Conservation (phyloP, 2,888 invertebrate species). For the Galerucella calmariensis region DNA sequence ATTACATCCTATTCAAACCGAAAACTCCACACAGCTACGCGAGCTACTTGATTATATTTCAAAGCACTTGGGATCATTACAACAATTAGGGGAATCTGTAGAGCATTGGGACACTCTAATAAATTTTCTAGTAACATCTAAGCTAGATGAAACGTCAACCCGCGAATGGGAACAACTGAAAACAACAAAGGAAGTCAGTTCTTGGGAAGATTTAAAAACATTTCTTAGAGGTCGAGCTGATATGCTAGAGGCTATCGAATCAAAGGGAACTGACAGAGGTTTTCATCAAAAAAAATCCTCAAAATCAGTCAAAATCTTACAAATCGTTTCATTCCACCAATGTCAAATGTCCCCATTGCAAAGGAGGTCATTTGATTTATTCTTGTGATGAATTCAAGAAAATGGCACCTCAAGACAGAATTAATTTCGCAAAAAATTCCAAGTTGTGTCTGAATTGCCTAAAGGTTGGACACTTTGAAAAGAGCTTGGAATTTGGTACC, state of each 20-base stretch:
- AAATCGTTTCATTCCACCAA: neutral
- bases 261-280: neutral
- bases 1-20: neutral
- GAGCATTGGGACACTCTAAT: slow-evolving; percentile 2
- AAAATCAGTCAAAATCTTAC: slow-evolving; percentile 2
- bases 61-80: neutral
- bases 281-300: neutral
- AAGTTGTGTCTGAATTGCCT: neutral
- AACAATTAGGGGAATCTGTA: neutral
- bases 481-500: neutral
- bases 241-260: slow-evolving; percentile 4
- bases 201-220: slow-evolving; percentile 3
- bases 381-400: neutral
- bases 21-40: slow-evolving; percentile 1
- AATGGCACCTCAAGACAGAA: neutral
- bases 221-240: neutral
- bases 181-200: neutral
- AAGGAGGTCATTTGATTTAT: slow-evolving; percentile 4
- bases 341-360: neutral
- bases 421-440: slow-evolving; percentile 4
- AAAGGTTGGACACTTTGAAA: neutral
- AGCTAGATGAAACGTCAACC: slow-evolving; percentile 3
- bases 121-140: slow-evolving; percentile 3
- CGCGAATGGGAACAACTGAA: slow-evolving; percentile 6
- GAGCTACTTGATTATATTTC: slow-evolving; percentile 7